A percentile compares a stretch with the other conserved stretches of the same genome.
phyloP scores from a whole-genome alignment of 2,797 vertebrate species.

The Cygnus olor region DNA sequence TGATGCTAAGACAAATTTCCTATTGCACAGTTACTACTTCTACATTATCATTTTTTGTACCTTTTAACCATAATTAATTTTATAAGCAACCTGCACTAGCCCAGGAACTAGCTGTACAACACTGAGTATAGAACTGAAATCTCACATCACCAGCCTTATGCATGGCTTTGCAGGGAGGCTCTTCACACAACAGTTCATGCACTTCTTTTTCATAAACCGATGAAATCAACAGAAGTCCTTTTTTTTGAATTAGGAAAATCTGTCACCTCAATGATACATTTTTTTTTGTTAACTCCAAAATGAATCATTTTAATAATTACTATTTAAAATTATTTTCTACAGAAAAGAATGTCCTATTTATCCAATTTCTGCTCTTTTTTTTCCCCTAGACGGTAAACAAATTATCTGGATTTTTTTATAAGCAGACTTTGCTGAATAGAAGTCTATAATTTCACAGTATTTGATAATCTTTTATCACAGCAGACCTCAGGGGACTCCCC shows the following conservation, averaged over 20 bases:
- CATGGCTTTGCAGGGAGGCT: neutral
- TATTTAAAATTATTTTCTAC: neutral
- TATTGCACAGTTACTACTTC: neutral
- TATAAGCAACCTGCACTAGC: neutral
- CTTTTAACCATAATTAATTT: neutral
- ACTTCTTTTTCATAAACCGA: neutral
- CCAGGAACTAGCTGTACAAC: neutral
- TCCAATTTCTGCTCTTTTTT: neutral
- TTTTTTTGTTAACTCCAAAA: neutral
- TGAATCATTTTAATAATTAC: neutral
- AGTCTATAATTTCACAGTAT: neutral
- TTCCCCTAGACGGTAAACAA: neutral
- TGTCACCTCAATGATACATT: neutral
- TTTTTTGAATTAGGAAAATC: neutral
- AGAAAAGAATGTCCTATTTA: neutral
- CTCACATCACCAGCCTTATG: neutral
- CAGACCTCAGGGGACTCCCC: neutral
- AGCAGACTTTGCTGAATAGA: neutral
- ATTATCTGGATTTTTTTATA: neutral
- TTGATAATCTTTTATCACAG: slow-evolving; percentile 32
- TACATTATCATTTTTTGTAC: neutral
- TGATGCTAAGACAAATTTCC: neutral
- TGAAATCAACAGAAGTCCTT: neutral
- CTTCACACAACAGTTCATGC: neutral
- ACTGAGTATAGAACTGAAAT: neutral